Evolutionary conservation across 2,888 invertebrate species (phyloP), one percentile per base, ranked within the genome.

Genomic region (Drosophila mercatorum): DNA sequence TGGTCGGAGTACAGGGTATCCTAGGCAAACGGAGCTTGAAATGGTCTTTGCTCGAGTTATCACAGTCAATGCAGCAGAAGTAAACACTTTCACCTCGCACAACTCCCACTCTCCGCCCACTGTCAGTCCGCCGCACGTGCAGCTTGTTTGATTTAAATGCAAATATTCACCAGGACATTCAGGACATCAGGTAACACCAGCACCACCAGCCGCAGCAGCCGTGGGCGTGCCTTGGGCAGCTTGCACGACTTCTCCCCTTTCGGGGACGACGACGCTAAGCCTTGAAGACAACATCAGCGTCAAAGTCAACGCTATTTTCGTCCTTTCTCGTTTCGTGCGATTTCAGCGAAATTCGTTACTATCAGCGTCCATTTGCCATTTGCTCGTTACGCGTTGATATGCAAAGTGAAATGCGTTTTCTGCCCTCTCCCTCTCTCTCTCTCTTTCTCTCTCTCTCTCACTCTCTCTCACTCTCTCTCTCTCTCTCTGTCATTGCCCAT

Each of bases 401-500:
- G 83, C 89, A 83, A 87, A 83, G 87, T 87, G 82, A 72, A 89
- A 81, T 89, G 75, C 82, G 72, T 78, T 88, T 71, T 63, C 43
- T 41, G 34, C 38, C 41, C 53, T 12, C 17, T 31, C 7, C 7
- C 40, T 51, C 38, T n/a, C 22, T 2, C 14, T 17, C n/a, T 7
- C 31, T 22, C 49, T 5, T 11, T 5, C 22, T 17, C 6, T 11
- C 41, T 43, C 38, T n/a, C 14, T 10, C 31, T 26, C n/a, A 10
- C 22, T 26, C 36, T 26, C 22, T 26, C 36, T 10, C 12, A n/a
- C n/a, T n/a, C n/a, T n/a, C n/a, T n/a, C n/a, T n/a, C n/a, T n/a
- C 12, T 11, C 22, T 26, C 36, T 10, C 12, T 8, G 26, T 41
- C 7, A 26, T 40, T 47, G 5, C 5, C n/a, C 43, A 10, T 38